These are phyloP conservation scores for Drosophila pandora DNA, from an alignment of 1,140 invertebrate genomes.

Conservation along the genomic window DNA sequence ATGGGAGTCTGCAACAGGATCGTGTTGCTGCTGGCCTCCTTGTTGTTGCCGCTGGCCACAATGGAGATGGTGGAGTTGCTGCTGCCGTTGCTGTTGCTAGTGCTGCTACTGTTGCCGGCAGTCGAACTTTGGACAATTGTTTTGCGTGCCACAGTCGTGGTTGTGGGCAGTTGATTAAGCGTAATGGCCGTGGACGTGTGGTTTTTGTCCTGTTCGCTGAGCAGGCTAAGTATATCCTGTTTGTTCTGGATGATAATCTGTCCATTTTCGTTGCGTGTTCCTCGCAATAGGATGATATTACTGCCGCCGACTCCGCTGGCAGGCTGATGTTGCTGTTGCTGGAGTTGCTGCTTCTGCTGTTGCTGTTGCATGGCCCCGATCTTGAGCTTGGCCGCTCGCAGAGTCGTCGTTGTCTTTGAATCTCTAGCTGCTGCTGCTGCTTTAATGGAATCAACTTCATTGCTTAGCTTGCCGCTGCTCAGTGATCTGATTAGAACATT, in stretches of 20 bases:
- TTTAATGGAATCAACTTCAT: conserved; percentile 52
- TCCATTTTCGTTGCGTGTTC: conserved; percentile 83
- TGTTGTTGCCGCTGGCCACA: conserved; percentile 57
- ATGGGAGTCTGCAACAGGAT: conserved; percentile 82
- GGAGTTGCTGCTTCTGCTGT: conserved; percentile 66
- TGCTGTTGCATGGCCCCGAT: conserved; percentile 79
- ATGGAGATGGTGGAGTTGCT: conserved; percentile 62
- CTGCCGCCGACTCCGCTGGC: conserved; percentile 47
- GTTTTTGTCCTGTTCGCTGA: conserved; percentile 66
- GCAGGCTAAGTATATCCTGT: conserved; percentile 79
- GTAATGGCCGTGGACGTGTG: conserved; percentile 65
- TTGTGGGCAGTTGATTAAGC: conserved; percentile 75
- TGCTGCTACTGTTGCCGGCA: not conserved
- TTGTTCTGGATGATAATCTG: conserved; percentile 83
- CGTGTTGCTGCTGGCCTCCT: conserved; percentile 66
- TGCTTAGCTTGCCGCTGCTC: conserved; percentile 69
- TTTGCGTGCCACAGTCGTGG: conserved; percentile 72
- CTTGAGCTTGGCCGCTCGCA: conserved; percentile 74
- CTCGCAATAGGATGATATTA: conserved; percentile 82
- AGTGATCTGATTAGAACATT: conserved; percentile 67
- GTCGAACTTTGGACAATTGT: conserved; percentile 57
- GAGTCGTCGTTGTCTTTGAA: conserved; percentile 60
- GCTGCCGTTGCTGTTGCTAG: conserved; percentile 16
- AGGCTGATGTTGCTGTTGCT: conserved; percentile 49
- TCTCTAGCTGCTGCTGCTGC: conserved; percentile 51